Base-by-base conservation (phyloP, 2,113 vertebrate genomes). In the Sinocyclocheilus anshuiensis region DNA sequence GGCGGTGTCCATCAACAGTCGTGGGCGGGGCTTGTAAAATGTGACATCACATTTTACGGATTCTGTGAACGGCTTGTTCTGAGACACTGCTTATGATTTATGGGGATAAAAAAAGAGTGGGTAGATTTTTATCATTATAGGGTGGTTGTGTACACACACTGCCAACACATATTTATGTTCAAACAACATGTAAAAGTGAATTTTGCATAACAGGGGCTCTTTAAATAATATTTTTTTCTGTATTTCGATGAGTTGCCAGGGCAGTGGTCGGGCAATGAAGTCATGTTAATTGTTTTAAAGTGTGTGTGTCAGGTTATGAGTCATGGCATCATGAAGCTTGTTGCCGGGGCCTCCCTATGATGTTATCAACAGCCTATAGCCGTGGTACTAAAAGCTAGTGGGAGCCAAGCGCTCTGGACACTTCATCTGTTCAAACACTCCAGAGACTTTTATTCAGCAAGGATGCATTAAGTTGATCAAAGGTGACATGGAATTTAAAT, bases 321-420 rank as follows among this genome's bases (percentile, higher is more conserved):
- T 77, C 63, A 82, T 77, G 69, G 29, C 77, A 74, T 77, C 26
- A 1, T 26, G 36, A 57, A 50, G n/a, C 76, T 72, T 16, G n/a
- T n/a, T n/a, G n/a, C n/a, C n/a, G n/a, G n/a, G 29, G 29, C 85
- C 88, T 87, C 88, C 86, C 77, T 0, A 0, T 85, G 50, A 87
- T 94, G 93, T 93, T 91, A 91, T 94, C 90, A 92, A 87, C 84
- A 2, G 24, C 90, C 91, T 84, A 94, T 92, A 94, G 91, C 89
- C 87, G 72, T 77, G 71, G 69, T 76, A 75, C 65, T 88, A 83
- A 84, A 84, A 29, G 75, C 84, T 84, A 55, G 78, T 80, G 29
- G 75, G 86, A 77, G 65, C 81, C 84, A 84, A 85, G 77, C n/a
- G 0, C 81, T 82, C 80, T 71, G 61, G 61, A 82, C 26, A 33